Evolutionary conservation across 1,140 invertebrate genomes (phyloP), one percentile per base, ranked within the genome.

Genomic region (Dinoponera quadriceps): DNA sequence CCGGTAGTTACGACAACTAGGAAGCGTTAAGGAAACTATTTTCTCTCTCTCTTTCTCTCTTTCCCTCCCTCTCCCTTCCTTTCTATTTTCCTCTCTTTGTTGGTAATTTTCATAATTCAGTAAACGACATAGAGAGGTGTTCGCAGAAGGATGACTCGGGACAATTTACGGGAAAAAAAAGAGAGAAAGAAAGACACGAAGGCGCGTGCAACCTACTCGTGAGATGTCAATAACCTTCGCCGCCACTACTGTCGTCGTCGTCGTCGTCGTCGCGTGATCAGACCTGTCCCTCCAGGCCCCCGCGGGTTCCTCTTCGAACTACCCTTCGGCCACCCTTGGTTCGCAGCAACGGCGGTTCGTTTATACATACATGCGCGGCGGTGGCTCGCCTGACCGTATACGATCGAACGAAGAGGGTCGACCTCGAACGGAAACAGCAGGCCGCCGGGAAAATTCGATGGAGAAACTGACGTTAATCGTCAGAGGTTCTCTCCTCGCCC

Each of bases 161-260:
- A 66, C 27, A 54, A 77, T 62, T 66, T 77, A 55, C 44, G 51
- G n/a, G 22, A 13, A 66, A 33, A 54, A n/a, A 54, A 55, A 77
- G 33, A 66, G 63, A 78, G 18, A 68, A 44, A 48, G 18, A 69
- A 57, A 57, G 63, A 22, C n/a, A n/a, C 25, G n/a, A 57, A n/a
- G 54, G 77, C 55, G 78, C 68, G 65, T 60, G 82, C 27, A 66
- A n/a, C 69, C 54, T 66, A 62, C 62, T 44, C 65, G 29, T 33
- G 86, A 85, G 83, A 90, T 90, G 92, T 92, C 91, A 92, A 92
- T 92, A 92, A 92, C 91, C 91, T 85, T 89, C 71, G 82, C 48
- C 85, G 54, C 91, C 91, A 82, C 88, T 66, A 82, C 48, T 80
- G 59, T 81, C 55, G 69, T 60, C 69, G 78, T 54, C 86, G 87